phyloP scores from a whole-genome alignment of 2,888 invertebrate species.

The Drosophila infuscata region DNA sequence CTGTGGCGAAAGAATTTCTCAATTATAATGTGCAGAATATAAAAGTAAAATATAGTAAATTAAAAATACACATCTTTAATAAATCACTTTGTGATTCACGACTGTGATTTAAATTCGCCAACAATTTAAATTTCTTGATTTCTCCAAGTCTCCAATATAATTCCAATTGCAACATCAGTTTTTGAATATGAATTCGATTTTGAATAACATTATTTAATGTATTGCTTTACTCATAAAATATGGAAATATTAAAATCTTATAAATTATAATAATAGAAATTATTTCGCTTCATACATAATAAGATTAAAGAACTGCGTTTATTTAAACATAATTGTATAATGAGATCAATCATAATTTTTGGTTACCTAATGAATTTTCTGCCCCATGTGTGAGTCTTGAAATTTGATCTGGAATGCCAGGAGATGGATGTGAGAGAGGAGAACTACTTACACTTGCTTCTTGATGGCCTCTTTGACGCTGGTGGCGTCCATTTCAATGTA shows the following conservation, averaged over 20 bases:
- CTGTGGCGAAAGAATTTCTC: constrained; percentile 86
- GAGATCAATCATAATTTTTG: neutral
- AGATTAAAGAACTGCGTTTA: neutral
- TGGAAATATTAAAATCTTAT: neutral
- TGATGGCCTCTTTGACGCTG: constrained; percentile 92
- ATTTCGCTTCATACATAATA: neutral
- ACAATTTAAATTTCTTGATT: neutral
- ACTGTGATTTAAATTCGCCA: neutral
- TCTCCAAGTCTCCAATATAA: neutral
- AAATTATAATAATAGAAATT: neutral
- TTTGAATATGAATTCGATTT: neutral
- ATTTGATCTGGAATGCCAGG: constrained; percentile 2
- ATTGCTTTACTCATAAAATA: neutral
- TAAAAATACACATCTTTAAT: neutral
- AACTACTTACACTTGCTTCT: constrained; percentile 94
- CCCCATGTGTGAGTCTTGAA: neutral
- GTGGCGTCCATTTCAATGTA: constrained; percentile 85
- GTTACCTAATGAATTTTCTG: neutral
- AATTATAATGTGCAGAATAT: neutral
- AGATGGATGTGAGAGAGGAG: neutral
- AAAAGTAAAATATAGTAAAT: neutral
- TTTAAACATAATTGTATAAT: neutral
- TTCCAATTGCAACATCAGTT: neutral
- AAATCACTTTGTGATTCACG: neutral
- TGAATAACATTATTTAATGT: neutral